A percentile compares a stretch with the other conserved stretches of the same genome.
Conservation (phyloP, 2,888 invertebrate species). For the Euzetes globulus region DNA sequence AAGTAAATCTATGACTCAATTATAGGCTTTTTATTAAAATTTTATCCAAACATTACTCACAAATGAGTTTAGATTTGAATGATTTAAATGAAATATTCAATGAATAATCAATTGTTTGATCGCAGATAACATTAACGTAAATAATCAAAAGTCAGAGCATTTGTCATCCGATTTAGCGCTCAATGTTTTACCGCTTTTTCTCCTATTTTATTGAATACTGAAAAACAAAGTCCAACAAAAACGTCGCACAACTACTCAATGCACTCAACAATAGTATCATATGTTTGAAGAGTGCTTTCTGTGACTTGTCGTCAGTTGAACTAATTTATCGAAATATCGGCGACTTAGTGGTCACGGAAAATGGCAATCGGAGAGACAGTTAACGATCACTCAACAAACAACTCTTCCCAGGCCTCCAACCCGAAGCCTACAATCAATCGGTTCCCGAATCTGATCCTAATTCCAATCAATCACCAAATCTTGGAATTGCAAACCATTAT, state of each 20-base stretch:
- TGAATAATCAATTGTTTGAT: not conserved
- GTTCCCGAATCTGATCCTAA: slow-evolving; percentile 60
- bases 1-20: too few relatives aligned
- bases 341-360: not conserved
- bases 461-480: slow-evolving; percentile 68
- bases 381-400: not conserved
- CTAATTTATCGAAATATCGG: not conserved
- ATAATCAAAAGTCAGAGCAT: too few relatives aligned
- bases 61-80: not conserved
- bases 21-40: too few relatives aligned
- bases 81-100: not conserved
- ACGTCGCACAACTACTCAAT: too few relatives aligned
- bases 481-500: slow-evolving; percentile 56
- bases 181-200: too few relatives aligned
- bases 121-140: too few relatives aligned
- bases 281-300: too few relatives aligned
- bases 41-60: not conserved
- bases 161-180: too few relatives aligned
- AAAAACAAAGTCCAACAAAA: too few relatives aligned
- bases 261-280: too few relatives aligned
- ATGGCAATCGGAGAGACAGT: not conserved
- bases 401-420: not conserved
- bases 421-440: not conserved
- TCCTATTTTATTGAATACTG: too few relatives aligned
- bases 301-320: too few relatives aligned